Evolutionary conservation across 2,113 vertebrate species (phyloP).

Genomic region (Suncus etruscus): DNA sequence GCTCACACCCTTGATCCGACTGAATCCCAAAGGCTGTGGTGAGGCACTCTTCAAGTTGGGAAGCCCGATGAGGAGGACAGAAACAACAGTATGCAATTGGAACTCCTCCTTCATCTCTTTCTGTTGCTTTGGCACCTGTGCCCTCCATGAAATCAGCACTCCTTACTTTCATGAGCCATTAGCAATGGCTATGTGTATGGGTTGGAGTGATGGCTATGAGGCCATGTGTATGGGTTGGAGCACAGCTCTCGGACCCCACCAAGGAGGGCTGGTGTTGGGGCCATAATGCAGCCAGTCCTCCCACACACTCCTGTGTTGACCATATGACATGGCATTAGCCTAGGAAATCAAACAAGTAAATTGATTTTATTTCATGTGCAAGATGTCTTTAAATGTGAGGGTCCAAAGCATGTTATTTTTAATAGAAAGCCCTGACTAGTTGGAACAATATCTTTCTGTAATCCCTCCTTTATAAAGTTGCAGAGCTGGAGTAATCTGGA

Average conservation of each 20-base stretch:
- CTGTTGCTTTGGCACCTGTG: neutral
- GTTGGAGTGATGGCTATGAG: no score
- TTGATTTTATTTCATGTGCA: constrained; percentile 29
- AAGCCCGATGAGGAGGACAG: neutral
- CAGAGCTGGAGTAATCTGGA: constrained; percentile 61
- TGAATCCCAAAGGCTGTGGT: no score
- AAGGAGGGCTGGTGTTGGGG: neutral
- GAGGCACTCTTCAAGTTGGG: no score
- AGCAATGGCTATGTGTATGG: neutral
- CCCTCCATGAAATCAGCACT: neutral
- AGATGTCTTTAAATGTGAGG: constrained; percentile 16
- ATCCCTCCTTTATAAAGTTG: constrained; percentile 71
- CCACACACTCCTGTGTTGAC: neutral
- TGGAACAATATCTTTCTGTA: constrained; percentile 71
- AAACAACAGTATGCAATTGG: neutral
- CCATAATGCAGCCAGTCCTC: neutral
- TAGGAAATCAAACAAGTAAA: constrained; percentile 45
- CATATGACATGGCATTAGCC: neutral
- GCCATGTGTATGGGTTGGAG: no score
- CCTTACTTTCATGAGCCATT: neutral
- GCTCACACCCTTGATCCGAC: no score
- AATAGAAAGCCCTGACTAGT: constrained; percentile 50
- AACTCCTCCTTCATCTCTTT: neutral
- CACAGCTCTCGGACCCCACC: neutral
- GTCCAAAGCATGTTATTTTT: constrained; percentile 44